Base-by-base conservation (phyloP, 2,113 vertebrate genomes). In the Syngnathus scovelli region DNA sequence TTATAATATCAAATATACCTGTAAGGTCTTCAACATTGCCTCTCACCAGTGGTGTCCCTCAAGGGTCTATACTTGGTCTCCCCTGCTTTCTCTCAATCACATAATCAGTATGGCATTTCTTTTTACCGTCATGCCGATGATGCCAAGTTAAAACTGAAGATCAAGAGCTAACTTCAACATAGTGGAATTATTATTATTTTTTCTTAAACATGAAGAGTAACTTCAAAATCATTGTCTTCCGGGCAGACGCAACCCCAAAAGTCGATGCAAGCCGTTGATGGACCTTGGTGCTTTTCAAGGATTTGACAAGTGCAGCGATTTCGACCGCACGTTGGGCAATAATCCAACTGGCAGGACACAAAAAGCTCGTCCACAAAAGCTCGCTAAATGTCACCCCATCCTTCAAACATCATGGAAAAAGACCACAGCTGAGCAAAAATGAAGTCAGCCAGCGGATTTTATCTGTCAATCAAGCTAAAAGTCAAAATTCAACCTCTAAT, bases 221-320 rank as follows among this genome's bases (percentile, higher is more conserved):
- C 67, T 63, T 65, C 68, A 76, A 51, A 70, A 73, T 64, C 52
- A 65, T 68, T 36, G 56, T 63, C 77, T 76, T 84, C 88, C 79
- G 77, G 74, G 71, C 15, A 1, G 44, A 75, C 63, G 63, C 59
- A 68, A 78, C 16, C 27, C 23, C 64, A 4, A 74, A 46, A 21
- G 5, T 54, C 68, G 69, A 60, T 71, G 66, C 72, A 70, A 74
- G 68, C 70, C 56, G 63, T 80, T 72, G 74, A 66, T 69, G 74
- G 77, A 80, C 72, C 67, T 81, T 61, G n/a, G 63, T 76, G 76
- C 59, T 79, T 72, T 54, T 62, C 44, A 68, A 66, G 70, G 72
- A 67, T 73, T 74, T 64, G 72, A 82, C 69, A 70, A 58, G 39
- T 44, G 44, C 10, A 1, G 46, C 1, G 9, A 61, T 61, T 67